These are phyloP conservation scores for Ardeotis arabs DNA, from an alignment of 2,113 vertebrate genomes.

Conservation along the genomic window DNA sequence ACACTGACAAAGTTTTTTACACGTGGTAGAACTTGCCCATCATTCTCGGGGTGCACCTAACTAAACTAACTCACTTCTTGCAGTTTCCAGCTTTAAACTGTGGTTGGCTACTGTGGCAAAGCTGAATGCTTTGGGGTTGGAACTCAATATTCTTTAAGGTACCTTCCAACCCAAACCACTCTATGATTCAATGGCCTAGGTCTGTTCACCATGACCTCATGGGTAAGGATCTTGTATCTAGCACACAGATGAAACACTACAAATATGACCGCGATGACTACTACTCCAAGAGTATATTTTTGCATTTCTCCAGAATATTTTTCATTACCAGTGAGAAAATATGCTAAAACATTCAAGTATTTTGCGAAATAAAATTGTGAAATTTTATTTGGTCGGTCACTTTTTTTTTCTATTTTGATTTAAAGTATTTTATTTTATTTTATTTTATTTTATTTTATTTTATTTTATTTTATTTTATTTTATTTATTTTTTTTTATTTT, in stretches of 20 bases:
- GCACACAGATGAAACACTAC: fast-evolving
- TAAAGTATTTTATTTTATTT: not conserved
- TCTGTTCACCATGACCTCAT: fast-evolving
- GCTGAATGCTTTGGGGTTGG: not conserved
- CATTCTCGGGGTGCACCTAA: not conserved
- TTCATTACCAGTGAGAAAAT: not conserved
- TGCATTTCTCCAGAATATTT: not conserved
- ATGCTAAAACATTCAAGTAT: not conserved
- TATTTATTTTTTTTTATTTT: not conserved
- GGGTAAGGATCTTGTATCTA: not conserved
- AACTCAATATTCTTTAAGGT: not conserved
- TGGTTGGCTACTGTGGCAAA: fast-evolving
- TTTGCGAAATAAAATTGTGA: not conserved
- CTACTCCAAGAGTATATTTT: not conserved
- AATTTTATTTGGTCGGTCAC: not conserved
- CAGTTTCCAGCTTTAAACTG: not conserved
- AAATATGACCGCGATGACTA: not conserved
- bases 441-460: too few relatives aligned
- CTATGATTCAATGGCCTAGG: not conserved
- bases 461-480: not conserved
- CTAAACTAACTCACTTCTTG: not conserved
- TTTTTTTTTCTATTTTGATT: not conserved
- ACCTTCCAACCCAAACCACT: not conserved
- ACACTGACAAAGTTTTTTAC: not conserved
- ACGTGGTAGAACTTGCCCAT: not conserved